Percentiles rank a stretch among this genome's conserved stretches.
Conservation (phyloP, 2,888 invertebrate species). For the Idaea straminata region DNA sequence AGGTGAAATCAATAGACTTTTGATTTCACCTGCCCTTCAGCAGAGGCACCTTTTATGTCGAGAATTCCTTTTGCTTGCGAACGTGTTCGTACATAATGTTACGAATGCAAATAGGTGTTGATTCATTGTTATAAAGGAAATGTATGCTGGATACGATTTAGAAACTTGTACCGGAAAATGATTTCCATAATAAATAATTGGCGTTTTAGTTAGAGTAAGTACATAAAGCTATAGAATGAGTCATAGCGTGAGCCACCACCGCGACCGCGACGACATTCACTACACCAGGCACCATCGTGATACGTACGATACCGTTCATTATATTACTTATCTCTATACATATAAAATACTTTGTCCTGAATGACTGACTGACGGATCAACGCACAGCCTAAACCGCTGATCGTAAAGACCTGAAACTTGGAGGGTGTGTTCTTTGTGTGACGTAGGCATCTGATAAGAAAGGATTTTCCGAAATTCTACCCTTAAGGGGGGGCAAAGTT, state of each 20-base stretch:
- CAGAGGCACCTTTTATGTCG: constrained; percentile 13
- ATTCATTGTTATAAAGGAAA: constrained; percentile 26
- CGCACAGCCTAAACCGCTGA: too few relatives aligned
- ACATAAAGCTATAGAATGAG: constrained; percentile 39
- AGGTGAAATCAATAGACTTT: constrained; percentile 25
- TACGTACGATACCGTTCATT: constrained; percentile 41
- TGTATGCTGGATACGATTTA: constrained; percentile 38
- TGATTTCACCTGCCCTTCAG: constrained; percentile 24
- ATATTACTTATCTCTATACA: too few relatives aligned
- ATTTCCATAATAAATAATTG: constrained; percentile 49
- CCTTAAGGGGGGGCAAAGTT: too few relatives aligned
- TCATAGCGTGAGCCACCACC: constrained; percentile 53
- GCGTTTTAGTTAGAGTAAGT: neutral
- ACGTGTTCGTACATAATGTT: constrained; percentile 8
- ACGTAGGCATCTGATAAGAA: too few relatives aligned
- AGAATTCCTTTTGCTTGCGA: constrained; percentile 7
- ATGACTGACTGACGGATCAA: too few relatives aligned
- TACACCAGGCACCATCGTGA: neutral
- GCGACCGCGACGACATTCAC: constrained; percentile 23
- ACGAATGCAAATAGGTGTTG: constrained; percentile 4
- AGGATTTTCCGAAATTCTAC: too few relatives aligned
- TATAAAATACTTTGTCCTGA: too few relatives aligned
- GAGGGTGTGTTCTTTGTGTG: too few relatives aligned
- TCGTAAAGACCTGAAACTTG: too few relatives aligned
- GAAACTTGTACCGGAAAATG: constrained; percentile 51